A percentile compares a stretch with the other conserved stretches of the same genome.
phyloP scores from a whole-genome alignment of 2,113 vertebrate species.

The Formicarius rufipectus region DNA sequence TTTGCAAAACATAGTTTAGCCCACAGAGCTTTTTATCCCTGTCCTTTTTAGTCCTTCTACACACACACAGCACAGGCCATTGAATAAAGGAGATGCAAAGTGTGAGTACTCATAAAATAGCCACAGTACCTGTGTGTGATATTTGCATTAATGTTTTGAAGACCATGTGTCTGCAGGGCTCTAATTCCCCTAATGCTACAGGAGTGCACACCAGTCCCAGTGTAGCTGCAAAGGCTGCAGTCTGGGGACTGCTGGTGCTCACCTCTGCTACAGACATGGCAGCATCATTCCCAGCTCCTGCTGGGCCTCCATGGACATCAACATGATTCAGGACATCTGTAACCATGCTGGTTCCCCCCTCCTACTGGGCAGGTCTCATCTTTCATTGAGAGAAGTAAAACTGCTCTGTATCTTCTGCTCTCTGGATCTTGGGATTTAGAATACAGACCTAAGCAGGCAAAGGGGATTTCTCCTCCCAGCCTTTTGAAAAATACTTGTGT shows the following conservation, averaged over 20 bases:
- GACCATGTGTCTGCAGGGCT: neutral
- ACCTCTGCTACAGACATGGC: neutral
- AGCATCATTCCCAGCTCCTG: neutral
- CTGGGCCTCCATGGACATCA: neutral
- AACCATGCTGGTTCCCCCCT: neutral
- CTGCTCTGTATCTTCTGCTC: neutral
- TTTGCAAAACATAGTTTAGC: neutral
- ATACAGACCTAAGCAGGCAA: neutral
- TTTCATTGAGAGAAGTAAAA: neutral
- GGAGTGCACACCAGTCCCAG: neutral
- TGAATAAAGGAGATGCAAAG: neutral
- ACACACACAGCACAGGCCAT: neutral
- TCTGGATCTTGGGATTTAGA: neutral
- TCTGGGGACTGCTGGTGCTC: neutral
- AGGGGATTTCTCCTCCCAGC: neutral
- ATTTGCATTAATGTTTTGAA: neutral
- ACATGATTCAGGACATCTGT: neutral
- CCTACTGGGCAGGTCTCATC: neutral
- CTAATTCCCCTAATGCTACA: neutral
- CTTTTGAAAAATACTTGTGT: neutral
- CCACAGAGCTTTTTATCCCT: neutral
- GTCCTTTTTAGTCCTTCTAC: neutral
- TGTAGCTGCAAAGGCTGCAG: neutral
- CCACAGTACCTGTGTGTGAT: neutral
- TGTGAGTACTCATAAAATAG: neutral